Percentiles rank a stretch among this genome's conserved stretches.
phyloP scores from a whole-genome alignment of 1,140 invertebrate species.

The Zaprionus taronus region DNA sequence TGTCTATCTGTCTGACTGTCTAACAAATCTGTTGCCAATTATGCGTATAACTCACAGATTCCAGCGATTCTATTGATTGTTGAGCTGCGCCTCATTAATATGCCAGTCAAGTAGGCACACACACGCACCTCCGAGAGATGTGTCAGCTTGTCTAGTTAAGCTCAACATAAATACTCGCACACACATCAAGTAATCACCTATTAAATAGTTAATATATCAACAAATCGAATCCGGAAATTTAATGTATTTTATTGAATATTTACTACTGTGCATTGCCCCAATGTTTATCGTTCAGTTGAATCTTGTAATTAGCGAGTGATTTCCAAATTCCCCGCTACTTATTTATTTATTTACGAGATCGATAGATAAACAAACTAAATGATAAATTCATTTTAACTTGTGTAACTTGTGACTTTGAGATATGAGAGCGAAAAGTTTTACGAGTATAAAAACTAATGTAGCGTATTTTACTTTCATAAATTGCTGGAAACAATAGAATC shows the following conservation, averaged over 20 bases:
- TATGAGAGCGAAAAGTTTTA: background rate
- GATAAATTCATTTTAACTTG: slow-evolving; percentile 13
- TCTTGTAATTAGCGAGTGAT: slow-evolving; percentile 30
- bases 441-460: background rate
- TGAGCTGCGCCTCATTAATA: slow-evolving; percentile 39
- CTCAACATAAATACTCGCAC: slow-evolving; percentile 26
- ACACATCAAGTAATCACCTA: slow-evolving; percentile 29
- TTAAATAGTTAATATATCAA: slow-evolving; percentile 43
- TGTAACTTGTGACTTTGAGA: no score
- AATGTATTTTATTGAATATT: slow-evolving; percentile 46
- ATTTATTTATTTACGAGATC: slow-evolving; percentile 16
- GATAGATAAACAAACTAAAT: slow-evolving; percentile 3
- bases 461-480: background rate
- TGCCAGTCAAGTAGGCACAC: slow-evolving; percentile 21
- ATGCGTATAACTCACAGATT: background rate
- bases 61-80: slow-evolving; percentile 4
- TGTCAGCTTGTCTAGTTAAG: slow-evolving; percentile 6
- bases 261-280: slow-evolving; percentile 8
- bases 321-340: slow-evolving; percentile 2
- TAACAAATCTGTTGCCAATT: slow-evolving; percentile 18
- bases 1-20: slow-evolving; percentile 12
- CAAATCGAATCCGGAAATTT: slow-evolving; percentile 29
- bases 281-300: slow-evolving; percentile 29
- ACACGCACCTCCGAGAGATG: background rate
- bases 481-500: background rate